Percentiles rank a stretch among this genome's conserved stretches.
Conservation (phyloP, 2,797 vertebrate genomes). For the Gorsachius magnificus region DNA sequence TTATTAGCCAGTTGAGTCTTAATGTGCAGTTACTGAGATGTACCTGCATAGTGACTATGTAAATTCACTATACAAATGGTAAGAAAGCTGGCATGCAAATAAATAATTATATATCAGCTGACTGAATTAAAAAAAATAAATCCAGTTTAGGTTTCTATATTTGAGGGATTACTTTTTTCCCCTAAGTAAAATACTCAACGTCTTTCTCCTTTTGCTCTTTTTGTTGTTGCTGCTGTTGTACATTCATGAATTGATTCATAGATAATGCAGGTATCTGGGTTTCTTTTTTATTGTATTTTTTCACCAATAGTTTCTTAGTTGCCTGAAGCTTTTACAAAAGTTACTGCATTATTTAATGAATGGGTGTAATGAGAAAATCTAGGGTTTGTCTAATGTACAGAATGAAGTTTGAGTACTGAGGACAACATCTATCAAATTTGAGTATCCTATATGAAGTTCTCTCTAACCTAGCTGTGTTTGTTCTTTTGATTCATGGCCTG, state of each 20-base stretch:
- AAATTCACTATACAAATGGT: not conserved
- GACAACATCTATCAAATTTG: not conserved
- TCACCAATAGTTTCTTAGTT: not conserved
- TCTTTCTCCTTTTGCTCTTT: not conserved
- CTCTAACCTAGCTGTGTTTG: not conserved
- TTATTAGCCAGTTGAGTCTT: not conserved
- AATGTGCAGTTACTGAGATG: not conserved
- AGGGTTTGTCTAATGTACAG: not conserved
- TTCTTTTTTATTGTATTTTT: not conserved
- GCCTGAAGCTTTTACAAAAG: not conserved
- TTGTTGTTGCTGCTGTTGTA: not conserved
- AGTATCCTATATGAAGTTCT: not conserved
- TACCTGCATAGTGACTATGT: not conserved
- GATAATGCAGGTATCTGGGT: not conserved
- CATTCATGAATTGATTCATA: not conserved
- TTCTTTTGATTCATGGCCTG: not conserved
- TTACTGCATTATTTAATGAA: not conserved
- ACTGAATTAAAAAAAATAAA: not conserved
- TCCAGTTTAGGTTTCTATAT: not conserved
- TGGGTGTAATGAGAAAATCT: not conserved
- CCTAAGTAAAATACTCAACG: not conserved
- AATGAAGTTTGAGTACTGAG: not conserved
- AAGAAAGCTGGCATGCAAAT: not conserved
- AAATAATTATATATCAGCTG: not conserved
- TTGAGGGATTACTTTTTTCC: not conserved